Conservation (phyloP, 2,888 invertebrate species). For the Cabera pusaria region DNA sequence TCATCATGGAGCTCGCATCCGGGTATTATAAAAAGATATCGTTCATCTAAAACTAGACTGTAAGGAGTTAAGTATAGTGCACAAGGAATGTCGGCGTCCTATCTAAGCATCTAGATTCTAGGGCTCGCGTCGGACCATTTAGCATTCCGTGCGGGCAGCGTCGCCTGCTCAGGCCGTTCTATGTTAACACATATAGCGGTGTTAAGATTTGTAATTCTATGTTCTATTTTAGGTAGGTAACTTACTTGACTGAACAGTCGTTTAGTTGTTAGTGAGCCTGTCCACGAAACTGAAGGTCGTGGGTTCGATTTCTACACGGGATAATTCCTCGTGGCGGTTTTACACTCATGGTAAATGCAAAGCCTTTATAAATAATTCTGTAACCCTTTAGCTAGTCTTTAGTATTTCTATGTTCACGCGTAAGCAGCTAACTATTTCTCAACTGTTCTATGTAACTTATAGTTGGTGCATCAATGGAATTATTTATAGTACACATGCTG, state of each 20-base stretch:
- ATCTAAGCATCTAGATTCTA: conserved; percentile 49
- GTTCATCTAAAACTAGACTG: too few relatives aligned
- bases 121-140: conserved; percentile 49
- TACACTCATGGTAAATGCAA: too few relatives aligned
- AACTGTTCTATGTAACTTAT: conserved; percentile 24
- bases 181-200: conserved; percentile 50
- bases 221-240: conserved; percentile 22
- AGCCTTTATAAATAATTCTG: too few relatives aligned
- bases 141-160: conserved; percentile 52
- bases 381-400: too few relatives aligned
- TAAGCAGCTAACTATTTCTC: not conserved
- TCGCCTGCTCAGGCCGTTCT: conserved; percentile 33
- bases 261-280: too few relatives aligned
- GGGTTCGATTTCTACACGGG: too few relatives aligned
- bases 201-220: conserved; percentile 24
- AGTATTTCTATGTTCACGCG: conserved; percentile 2
- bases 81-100: conserved; percentile 41
- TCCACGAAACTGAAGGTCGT: too few relatives aligned
- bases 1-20: conserved; percentile 24
- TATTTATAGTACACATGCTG: not conserved
- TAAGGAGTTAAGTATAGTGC: conserved; percentile 32
- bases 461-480: too few relatives aligned
- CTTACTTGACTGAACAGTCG: too few relatives aligned
- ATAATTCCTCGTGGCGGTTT: too few relatives aligned
- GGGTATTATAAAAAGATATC: conserved; percentile 32